Base-by-base conservation (phyloP, 2,888 invertebrate species). In the Yponomeuta malinellus region DNA sequence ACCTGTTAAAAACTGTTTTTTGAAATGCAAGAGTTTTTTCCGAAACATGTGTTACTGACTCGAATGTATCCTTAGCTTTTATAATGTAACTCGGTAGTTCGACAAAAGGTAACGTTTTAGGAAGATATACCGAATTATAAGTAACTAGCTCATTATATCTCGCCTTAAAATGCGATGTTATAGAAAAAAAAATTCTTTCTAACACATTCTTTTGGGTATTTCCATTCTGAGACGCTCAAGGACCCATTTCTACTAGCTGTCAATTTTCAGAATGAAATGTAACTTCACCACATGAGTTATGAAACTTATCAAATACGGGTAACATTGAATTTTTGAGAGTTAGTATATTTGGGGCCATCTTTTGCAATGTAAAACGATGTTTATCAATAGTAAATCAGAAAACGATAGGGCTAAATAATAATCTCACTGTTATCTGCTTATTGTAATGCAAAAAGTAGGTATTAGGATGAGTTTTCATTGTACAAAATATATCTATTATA, bases 1-100 rank as follows among this genome's bases (percentile, higher is more conserved):
- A 90, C 86, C 86, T 83, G 82, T 85, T 87, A 84, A 12, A 59
- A 59, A 8, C 84, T 87, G 82, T 82, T 85, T 82, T 85, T 88
- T 87, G 79, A 85, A 83, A 59, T 15, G 52, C 52, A 59, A 59
- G 15, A 48, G 48, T 48, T 70, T 64, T 65, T 48, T 33, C 59
- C 31, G 31, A 70, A 31, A 64, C 10, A 69, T 63, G 31, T 71
- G 66, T 71, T 63, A 33, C 67, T 67, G 31, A 67, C 31, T 67
- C 12, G n/a, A 37, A 23, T 59, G 69, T 63, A 69, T 63, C 43
- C 15, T 33, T 63, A 63, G 63, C 63, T 63, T 69, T 69, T 63
- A 43, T 69, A 63, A 63, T 69, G 37, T 69, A 37, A 37, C 69
- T 63, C 63, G 31, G 68, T 68, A 68, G 68, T 10, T 52, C 29